Evolutionary conservation across 2,888 invertebrate genomes (phyloP), one percentile per base, ranked within the genome.

Genomic region (Conistra vaccinii): DNA sequence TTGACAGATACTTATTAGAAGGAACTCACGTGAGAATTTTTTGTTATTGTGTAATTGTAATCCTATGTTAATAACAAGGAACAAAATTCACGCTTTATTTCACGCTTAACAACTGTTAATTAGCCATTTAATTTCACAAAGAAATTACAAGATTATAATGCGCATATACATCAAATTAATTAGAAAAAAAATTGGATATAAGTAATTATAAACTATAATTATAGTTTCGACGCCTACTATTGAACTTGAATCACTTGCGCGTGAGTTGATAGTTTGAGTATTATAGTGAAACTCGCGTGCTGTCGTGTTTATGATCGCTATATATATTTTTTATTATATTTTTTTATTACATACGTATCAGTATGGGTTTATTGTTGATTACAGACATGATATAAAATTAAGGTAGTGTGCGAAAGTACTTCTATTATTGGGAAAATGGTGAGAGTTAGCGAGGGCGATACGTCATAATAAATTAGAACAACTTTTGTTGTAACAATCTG

Each of bases 221-320:
- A 87, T 73, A 69, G 76, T 81, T 85, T 86, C 85, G 83, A 71
- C 87, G 84, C 75, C 80, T 67, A 72, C 17, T 53, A 14, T 29
- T 53, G 7, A 53, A 70, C 26, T 66, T 48, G 14, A 69, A 55
- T 62, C 14, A 53, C 5, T 10, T 66, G 66, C 60, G 75, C 69
- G 35, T 75, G 73, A 57, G 62, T 35, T 58, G 62, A 35, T 53
- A 53, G 26, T 62, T 63, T 17, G 10, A 73, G 57, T 74, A 70
- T 85, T 83, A 73, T 80, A 88, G 89, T 87, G 89, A 91, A 90
- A 90, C 81, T 89, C 74, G 89, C 89, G 86, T 89, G 86, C 55
- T 76, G 3, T 61, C 72, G 61, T 75, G 61, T 58, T 20, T 69
- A n/a, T 63, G 58, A 61, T 67, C 35, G 63, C 32, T 51, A 69